A percentile compares a stretch with the other conserved stretches of the same genome.
phyloP scores from a whole-genome alignment of 2,797 vertebrate genomes.

The Bovichtus variegatus region DNA sequence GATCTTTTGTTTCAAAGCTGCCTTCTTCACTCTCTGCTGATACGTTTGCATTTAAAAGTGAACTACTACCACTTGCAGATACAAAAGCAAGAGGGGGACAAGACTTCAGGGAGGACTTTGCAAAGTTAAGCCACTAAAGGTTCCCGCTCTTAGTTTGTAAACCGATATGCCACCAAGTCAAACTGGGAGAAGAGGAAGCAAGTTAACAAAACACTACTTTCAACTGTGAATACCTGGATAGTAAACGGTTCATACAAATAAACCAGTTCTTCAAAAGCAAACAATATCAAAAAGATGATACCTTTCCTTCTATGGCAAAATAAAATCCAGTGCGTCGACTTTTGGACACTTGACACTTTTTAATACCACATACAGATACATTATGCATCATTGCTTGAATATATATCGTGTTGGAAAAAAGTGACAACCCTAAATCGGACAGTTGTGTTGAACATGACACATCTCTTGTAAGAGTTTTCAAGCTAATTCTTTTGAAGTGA shows the following conservation, averaged over 20 bases:
- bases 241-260: conserved; percentile 46
- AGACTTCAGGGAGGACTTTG: conserved; percentile 9
- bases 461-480: conserved; percentile 16
- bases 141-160: conserved; percentile 38
- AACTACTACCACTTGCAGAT: neutral
- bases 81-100: conserved; percentile 8
- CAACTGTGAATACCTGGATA: conserved; percentile 56
- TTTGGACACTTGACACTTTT: conserved; percentile 31
- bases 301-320: conserved; percentile 58
- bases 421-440: neutral
- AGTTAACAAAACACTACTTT: conserved; percentile 35
- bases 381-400: conserved; percentile 27
- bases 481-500: conserved; percentile 10
- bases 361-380: conserved; percentile 39
- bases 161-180: conserved; percentile 27
- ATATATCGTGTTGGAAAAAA: conserved; percentile 1
- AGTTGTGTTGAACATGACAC: conserved; percentile 21
- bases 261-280: conserved; percentile 59
- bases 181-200: conserved; percentile 25
- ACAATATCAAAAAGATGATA: conserved; percentile 56
- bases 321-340: conserved; percentile 30
- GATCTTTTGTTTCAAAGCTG: conserved; percentile 39
- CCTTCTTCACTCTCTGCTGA: conserved; percentile 32
- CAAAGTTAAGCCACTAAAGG: conserved; percentile 49
- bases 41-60: conserved; percentile 23